Evolutionary conservation across 1,140 invertebrate species (phyloP), one percentile per base, ranked within the genome.

Genomic region (Piezodorus guildinii): DNA sequence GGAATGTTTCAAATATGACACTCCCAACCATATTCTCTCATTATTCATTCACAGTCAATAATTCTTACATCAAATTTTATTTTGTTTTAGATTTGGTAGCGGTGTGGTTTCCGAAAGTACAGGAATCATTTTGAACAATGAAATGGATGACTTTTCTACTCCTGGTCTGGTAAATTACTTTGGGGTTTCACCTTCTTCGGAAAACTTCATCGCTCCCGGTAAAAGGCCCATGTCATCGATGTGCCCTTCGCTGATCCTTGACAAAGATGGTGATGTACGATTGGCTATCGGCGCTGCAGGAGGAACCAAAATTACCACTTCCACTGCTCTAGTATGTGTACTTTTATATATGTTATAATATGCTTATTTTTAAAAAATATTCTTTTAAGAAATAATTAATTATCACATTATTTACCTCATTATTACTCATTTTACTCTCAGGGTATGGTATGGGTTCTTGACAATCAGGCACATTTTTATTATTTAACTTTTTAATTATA

Each of bases 101-200:
- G 79, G 81, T 69, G 78, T 87, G 62, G 77, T 83, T 0, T 91
- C 89, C 1, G 70, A 71, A 34, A 82, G 80, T 34, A 90, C 92
- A 0, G 94, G 93, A 16, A 91, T 98, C 21, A 84, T 97, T 67
- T 82, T 92, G 54, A 98, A 98, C 73, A 85, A 96, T 73, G 84
- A 94, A 76, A 97, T 98, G 94, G 91, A 96, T 71, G 94, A 98
- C 72, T 98, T 98, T 73, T 90, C 90, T 6, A 81, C 85, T 0
- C 90, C 91, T 0, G 81, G 85, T 62, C 82, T 84, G 17, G 82
- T 81, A 0, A 95, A 91, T 70, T 79, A 77, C 30, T 94, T 88
- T 72, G 83, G 82, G 17, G 71, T 94, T 51, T 85, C 87, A 1
- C 85, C 89, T 3, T 91, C 89, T 0, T 82, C 82, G 2, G 81